phyloP scores from a whole-genome alignment of 35 echinoderm and acorn worm genomes.

The Hemicentrotus pulcherrimus region DNA sequence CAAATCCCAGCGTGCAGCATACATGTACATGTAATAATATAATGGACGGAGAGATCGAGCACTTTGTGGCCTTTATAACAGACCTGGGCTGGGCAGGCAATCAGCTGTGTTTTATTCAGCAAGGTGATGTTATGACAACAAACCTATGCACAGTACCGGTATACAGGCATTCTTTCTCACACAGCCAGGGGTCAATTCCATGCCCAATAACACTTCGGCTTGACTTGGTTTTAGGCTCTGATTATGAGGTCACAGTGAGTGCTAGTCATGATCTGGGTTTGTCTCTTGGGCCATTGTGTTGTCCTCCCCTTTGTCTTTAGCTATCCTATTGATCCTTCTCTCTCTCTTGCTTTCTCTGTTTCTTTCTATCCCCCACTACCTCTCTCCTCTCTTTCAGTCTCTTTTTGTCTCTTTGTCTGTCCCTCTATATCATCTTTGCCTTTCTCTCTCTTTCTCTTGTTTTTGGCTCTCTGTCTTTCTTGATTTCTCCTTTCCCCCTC shows the following conservation, averaged over 20 bases:
- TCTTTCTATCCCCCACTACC: too few species aligned
- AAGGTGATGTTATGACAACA: conserved; percentile 2
- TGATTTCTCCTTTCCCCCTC: background rate
- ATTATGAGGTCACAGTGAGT: background rate
- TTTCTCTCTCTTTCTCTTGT: background rate
- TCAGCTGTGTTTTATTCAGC: conserved; percentile 15
- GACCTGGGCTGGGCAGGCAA: background rate
- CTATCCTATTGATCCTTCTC: background rate
- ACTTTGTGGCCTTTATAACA: background rate
- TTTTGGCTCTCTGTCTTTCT: too few species aligned
- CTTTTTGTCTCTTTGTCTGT: background rate
- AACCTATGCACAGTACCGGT: background rate
- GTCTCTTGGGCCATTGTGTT: background rate
- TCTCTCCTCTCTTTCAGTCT: too few species aligned
- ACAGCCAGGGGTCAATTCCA: background rate
- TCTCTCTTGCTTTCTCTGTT: too few species aligned
- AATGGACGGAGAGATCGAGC: background rate
- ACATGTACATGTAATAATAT: conserved; percentile 2
- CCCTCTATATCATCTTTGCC: background rate
- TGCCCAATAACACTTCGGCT: background rate
- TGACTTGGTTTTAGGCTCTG: background rate
- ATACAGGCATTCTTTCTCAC: background rate
- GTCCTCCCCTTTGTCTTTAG: background rate
- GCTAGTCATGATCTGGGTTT: background rate
- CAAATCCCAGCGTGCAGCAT: background rate